Percentiles rank a stretch among this genome's conserved stretches.
Conservation (phyloP, 2,797 vertebrate genomes). For the Nothura maculosa region DNA sequence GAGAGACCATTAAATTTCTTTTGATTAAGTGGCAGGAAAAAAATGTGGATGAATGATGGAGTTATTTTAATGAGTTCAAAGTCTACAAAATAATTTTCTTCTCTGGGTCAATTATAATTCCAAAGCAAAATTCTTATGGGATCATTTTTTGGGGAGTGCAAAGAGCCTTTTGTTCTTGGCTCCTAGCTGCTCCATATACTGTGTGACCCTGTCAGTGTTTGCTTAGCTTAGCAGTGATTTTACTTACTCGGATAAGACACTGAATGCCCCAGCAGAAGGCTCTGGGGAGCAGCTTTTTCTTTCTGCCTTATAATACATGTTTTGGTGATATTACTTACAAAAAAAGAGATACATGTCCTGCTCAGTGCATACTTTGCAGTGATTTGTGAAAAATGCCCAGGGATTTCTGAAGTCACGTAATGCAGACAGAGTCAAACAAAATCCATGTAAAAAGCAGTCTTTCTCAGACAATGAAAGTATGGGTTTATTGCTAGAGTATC, state of each 20-base stretch:
- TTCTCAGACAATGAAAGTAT: not conserved
- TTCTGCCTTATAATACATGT: not conserved
- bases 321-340: not conserved
- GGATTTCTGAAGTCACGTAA: not conserved
- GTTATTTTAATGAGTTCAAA: slow-evolving; percentile 79
- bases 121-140: slow-evolving; percentile 77
- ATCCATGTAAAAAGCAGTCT: not conserved
- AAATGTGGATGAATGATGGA: slow-evolving; percentile 74
- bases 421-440: not conserved
- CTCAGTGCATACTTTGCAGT: not conserved
- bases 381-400: not conserved
- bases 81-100: slow-evolving; percentile 80
- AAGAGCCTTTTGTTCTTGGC: slow-evolving; percentile 70
- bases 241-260: slow-evolving; percentile 45
- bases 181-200: slow-evolving; percentile 53
- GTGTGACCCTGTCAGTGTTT: slow-evolving; percentile 41
- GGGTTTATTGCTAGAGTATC: not conserved
- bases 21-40: slow-evolving; percentile 81
- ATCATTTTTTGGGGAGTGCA: slow-evolving; percentile 77
- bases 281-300: slow-evolving; percentile 28
- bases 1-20: slow-evolving; percentile 73
- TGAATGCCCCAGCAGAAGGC: slow-evolving; percentile 19
- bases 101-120: slow-evolving; percentile 81
- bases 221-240: slow-evolving; percentile 37
- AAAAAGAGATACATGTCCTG: not conserved